Percentiles rank a stretch among this genome's conserved stretches.
phyloP scores from a whole-genome alignment of 2,888 invertebrate genomes.

The Parelbella ahira region DNA sequence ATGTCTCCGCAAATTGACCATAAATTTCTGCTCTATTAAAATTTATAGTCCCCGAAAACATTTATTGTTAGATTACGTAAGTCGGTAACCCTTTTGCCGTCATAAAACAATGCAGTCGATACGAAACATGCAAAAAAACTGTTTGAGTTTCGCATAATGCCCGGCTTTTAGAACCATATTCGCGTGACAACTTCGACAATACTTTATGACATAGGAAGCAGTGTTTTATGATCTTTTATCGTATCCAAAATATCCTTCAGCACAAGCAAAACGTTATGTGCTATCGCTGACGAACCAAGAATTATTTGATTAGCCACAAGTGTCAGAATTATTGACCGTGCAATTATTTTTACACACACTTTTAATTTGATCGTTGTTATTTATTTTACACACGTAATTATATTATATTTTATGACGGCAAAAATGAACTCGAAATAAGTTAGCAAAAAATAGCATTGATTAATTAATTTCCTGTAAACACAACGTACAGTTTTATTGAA shows the following conservation, averaged over 20 bases:
- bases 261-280: too few relatives aligned
- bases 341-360: slow-evolving; percentile 1
- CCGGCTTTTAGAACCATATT: slow-evolving; percentile 52
- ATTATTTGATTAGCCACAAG: too few relatives aligned
- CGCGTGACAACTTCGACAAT: slow-evolving; percentile 48
- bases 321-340: too few relatives aligned
- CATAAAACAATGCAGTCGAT: slow-evolving; percentile 67
- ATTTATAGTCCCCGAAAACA: slow-evolving; percentile 66
- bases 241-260: slow-evolving; percentile 64
- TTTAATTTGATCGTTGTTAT: too few relatives aligned
- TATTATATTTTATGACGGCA: too few relatives aligned
- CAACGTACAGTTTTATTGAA: too few relatives aligned
- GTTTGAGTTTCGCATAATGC: slow-evolving; percentile 48
- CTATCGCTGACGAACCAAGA: too few relatives aligned
- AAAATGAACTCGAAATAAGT: too few relatives aligned
- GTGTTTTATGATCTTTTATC: slow-evolving; percentile 72
- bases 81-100: slow-evolving; percentile 64
- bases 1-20: slow-evolving; percentile 68
- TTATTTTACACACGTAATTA: too few relatives aligned
- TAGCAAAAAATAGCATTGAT: too few relatives aligned
- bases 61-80: slow-evolving; percentile 72
- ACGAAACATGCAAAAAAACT: slow-evolving; percentile 57
- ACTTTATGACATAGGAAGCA: slow-evolving; percentile 70
- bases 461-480: too few relatives aligned
- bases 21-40: slow-evolving; percentile 76